Evolutionary conservation across 2,113 vertebrate genomes (phyloP).

Genomic region (Gasterosteus nipponicus): DNA sequence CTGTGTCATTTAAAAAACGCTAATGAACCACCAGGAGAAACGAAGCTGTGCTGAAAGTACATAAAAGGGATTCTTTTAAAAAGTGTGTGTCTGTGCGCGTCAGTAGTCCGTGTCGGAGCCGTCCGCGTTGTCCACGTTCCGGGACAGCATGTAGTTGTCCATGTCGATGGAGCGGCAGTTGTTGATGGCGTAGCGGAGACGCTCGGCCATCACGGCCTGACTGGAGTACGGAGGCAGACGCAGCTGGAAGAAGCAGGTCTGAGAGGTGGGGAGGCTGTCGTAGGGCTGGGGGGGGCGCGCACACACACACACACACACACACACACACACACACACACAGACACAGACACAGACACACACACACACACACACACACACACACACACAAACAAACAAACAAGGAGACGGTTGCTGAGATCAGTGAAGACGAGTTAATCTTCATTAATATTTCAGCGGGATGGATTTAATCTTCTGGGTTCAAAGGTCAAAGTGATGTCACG

Average conservation of each 20-base stretch:
- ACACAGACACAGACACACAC: too few species aligned
- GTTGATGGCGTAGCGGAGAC: constrained; percentile 86
- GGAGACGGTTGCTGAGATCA: too few species aligned
- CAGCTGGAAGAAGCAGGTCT: constrained; percentile 88
- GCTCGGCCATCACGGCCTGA: constrained; percentile 83
- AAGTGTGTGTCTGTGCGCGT: constrained; percentile 28
- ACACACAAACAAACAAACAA: too few species aligned
- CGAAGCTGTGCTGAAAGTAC: constrained; percentile 81
- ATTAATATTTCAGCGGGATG: too few species aligned
- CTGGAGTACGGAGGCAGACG: constrained; percentile 85
- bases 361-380: not conserved
- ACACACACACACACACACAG: too few species aligned
- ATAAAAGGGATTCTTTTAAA: constrained; percentile 80
- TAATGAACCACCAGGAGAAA: constrained; percentile 88
- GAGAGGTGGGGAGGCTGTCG: constrained; percentile 86
- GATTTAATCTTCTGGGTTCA: too few species aligned
- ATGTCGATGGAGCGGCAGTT: constrained; percentile 88
- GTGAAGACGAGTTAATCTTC: too few species aligned
- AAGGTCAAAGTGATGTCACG: too few species aligned
- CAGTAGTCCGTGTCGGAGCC: constrained; percentile 85
- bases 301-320: not conserved
- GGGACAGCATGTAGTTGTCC: constrained; percentile 88
- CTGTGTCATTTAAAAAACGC: constrained; percentile 72
- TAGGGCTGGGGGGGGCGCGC: constrained; percentile 71
- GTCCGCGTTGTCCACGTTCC: constrained; percentile 83